phyloP scores from a whole-genome alignment of 2,888 invertebrate genomes.

The Abrostola triplasia region DNA sequence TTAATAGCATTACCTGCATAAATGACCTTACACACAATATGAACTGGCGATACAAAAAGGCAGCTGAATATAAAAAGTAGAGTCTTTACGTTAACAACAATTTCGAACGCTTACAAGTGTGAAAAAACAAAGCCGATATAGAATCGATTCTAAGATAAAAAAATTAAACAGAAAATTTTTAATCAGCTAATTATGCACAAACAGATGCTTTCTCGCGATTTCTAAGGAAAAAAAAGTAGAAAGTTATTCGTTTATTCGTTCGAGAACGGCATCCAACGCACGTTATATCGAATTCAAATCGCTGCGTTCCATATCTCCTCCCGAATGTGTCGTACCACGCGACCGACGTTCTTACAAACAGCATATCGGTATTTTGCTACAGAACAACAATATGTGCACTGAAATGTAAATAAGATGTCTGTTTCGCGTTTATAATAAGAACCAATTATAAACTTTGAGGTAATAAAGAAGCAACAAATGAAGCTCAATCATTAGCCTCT shows the following conservation, averaged over 20 bases:
- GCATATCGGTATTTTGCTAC: slow-evolving; percentile 44
- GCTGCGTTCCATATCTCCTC: slow-evolving; percentile 59
- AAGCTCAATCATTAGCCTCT: too few species aligned
- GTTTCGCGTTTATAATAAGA: too few species aligned
- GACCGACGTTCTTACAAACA: slow-evolving; percentile 57
- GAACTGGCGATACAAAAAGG: background rate
- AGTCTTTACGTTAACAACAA: background rate
- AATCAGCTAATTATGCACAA: slow-evolving; percentile 51
- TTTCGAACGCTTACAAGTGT: background rate
- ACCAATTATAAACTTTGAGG: too few species aligned
- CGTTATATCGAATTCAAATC: slow-evolving; percentile 70
- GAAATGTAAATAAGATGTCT: background rate
- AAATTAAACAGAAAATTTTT: slow-evolving; percentile 25
- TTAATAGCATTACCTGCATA: slow-evolving; percentile 42
- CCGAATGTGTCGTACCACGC: slow-evolving; percentile 69
- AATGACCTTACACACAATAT: slow-evolving; percentile 32
- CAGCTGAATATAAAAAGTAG: slow-evolving; percentile 1
- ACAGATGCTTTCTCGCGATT: slow-evolving; percentile 54
- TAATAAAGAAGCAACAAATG: too few species aligned
- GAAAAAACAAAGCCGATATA: background rate
- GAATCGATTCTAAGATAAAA: slow-evolving; percentile 2
- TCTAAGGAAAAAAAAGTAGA: slow-evolving; percentile 69
- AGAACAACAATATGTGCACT: background rate
- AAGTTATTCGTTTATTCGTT: slow-evolving; percentile 70
- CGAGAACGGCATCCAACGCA: slow-evolving; percentile 62